Conservation (phyloP, 2,797 vertebrate species). For the Poeciliopsis paucimaculata region DNA sequence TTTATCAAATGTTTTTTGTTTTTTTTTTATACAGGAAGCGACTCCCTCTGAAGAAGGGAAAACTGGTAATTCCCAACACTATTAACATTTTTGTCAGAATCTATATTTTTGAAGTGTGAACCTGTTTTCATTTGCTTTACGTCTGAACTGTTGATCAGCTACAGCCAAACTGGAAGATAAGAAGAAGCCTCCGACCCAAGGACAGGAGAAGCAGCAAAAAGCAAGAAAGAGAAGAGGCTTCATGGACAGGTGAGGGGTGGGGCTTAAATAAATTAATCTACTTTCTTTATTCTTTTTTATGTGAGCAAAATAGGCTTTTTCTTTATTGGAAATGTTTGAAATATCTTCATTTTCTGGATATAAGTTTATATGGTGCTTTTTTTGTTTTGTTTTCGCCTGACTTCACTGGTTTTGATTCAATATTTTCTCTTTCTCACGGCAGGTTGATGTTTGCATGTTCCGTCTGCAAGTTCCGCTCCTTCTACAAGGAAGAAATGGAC, state of each 20-base stretch:
- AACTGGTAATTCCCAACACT: constrained; percentile 51
- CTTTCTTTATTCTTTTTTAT: too few species aligned
- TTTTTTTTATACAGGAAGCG: constrained; percentile 56
- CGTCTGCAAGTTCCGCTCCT: constrained; percentile 92
- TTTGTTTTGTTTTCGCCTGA: background rate
- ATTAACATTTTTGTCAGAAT: background rate
- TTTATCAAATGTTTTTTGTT: background rate
- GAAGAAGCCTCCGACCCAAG: constrained; percentile 75
- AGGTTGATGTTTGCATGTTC: constrained; percentile 95
- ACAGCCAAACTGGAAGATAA: constrained; percentile 81
- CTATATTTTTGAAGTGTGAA: background rate
- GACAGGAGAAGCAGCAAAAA: constrained; percentile 83
- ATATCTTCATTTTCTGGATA: background rate
- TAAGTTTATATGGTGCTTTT: background rate
- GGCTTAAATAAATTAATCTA: background rate
- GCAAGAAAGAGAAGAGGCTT: constrained; percentile 89
- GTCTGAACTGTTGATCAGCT: constrained; percentile 28
- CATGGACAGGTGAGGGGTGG: constrained; percentile 86
- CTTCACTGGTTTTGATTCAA: background rate
- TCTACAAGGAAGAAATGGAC: constrained; percentile 93
- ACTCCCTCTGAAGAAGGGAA: constrained; percentile 57
- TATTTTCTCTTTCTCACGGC: constrained; percentile 1
- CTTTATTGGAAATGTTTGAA: background rate
- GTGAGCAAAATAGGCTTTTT: too few species aligned
- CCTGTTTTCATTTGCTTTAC: background rate